Base-by-base conservation (phyloP, 2,797 vertebrate genomes). In the Sciurus vulgaris region DNA sequence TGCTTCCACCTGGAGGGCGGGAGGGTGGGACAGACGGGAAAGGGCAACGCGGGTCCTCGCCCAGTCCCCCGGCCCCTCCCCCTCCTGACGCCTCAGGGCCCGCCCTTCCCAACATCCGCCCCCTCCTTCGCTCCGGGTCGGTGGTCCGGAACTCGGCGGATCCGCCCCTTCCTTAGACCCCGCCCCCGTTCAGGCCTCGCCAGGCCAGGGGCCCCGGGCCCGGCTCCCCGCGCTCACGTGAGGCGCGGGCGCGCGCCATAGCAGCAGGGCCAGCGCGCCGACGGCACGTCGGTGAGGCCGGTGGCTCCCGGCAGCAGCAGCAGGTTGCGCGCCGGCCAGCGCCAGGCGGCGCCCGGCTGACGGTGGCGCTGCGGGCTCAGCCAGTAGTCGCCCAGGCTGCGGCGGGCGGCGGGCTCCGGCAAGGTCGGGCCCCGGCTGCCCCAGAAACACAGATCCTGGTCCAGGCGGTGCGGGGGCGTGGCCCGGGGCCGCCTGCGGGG, bases 401-500 rank as follows among this genome's bases (percentile, higher is more conserved):
- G 67, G 67, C 81, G 63, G 54, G 83, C 11, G 30, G 87, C 85
- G 44, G 82, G 56, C 73, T 41, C 54, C 35, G 74, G 86, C 67
- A 18, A 35, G 79, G 61, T 61, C 2, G 35, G 86, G 35, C 93
- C 83, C 44, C 63, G 83, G 67, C 35, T 54, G 72, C 83, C 78
- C 82, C 79, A 65, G 85, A 96, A 96, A 72, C 96, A 76, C 54
- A 91, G n/a, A 17, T 96, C 94, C 65, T 51, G 41, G 94, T 93
- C 92, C 78, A 56, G 63, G 85, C 51, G 82, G 59, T 92, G 92
- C 5, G 56, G 92, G 65, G 86, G 44, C 76, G 86, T 82, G 95
- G 94, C 82, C 69, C 70, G 89, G 59, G 97, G 96, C 59, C 70
- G 18, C 76, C 95, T 61, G 49, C 47, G 2, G 56, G 77, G 73